phyloP scores from a whole-genome alignment of 2,797 vertebrate species.

The Huso huso region DNA sequence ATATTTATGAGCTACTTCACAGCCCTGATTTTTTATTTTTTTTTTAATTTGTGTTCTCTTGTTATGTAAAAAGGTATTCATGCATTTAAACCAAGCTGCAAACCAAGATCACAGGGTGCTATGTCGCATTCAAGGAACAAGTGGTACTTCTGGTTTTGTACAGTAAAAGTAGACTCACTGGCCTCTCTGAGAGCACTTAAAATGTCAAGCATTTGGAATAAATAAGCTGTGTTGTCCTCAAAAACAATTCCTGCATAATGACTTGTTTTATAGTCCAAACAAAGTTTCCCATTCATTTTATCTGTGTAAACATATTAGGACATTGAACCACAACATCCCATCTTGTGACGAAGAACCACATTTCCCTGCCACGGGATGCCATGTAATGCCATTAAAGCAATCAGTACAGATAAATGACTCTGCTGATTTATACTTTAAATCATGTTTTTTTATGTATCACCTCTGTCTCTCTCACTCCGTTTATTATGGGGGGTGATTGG shows the following conservation, averaged over 20 bases:
- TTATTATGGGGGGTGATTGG: too few relatives aligned
- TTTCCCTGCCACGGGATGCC: slow-evolving; percentile 41
- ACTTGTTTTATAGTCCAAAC: not conserved
- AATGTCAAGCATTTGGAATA: not conserved
- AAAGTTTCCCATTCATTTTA: not conserved
- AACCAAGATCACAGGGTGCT: slow-evolving; percentile 23
- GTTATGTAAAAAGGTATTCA: slow-evolving; percentile 13
- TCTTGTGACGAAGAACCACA: slow-evolving; percentile 27
- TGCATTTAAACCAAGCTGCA: slow-evolving; percentile 15
- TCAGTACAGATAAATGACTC: slow-evolving; percentile 36
- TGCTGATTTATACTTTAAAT: too few relatives aligned
- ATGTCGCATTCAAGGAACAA: not conserved
- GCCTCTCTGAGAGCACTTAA: not conserved
- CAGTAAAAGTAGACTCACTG: not conserved
- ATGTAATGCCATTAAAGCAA: slow-evolving; percentile 39
- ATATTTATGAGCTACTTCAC: slow-evolving; percentile 36
- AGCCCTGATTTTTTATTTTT: not conserved
- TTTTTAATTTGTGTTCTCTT: not conserved
- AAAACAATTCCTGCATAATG: not conserved
- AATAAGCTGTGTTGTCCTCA: not conserved
- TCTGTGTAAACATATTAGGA: slow-evolving; percentile 11
- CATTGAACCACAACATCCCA: slow-evolving; percentile 13
- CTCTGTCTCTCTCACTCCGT: too few relatives aligned
- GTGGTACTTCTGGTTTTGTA: not conserved
- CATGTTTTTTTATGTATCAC: too few relatives aligned